phyloP scores from a whole-genome alignment of 2,888 invertebrate genomes.

The Tubulanus polymorphus region DNA sequence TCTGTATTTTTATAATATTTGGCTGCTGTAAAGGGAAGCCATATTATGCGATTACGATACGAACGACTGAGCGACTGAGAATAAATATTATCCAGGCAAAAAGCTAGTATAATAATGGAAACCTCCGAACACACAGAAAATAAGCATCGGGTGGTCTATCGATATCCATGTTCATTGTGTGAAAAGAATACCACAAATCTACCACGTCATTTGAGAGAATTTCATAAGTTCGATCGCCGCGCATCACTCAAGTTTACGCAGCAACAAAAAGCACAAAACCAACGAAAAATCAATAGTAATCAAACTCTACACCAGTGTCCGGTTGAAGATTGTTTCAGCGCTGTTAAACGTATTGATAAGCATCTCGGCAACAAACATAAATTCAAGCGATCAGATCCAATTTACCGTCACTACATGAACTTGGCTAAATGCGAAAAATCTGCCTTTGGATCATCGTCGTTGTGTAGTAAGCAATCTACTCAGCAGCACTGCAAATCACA shows the following conservation, averaged over 20 bases:
- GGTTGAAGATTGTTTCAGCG: slow-evolving; percentile 1
- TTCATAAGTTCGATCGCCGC: slow-evolving; percentile 4
- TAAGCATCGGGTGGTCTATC: slow-evolving; percentile 1
- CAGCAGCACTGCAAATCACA: slow-evolving; percentile 2
- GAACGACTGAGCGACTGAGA: too few relatives aligned
- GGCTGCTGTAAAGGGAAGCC: too few relatives aligned
- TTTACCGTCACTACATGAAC: slow-evolving; percentile 1
- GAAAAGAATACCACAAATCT: slow-evolving; percentile 1
- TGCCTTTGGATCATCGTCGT: neutral
- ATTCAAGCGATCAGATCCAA: slow-evolving; percentile 1
- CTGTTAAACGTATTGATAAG: slow-evolving; percentile 3
- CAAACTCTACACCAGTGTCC: slow-evolving; percentile 1
- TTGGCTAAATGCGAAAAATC: slow-evolving; percentile 1
- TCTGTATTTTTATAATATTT: too few relatives aligned
- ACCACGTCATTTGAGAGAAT: slow-evolving; percentile 3
- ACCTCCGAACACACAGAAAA: neutral
- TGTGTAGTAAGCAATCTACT: slow-evolving; percentile 2
- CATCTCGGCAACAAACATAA: slow-evolving; percentile 2
- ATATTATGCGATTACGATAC: too few relatives aligned
- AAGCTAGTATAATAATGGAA: slow-evolving; percentile 2
- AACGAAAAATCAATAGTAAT: slow-evolving; percentile 4
- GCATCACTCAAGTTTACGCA: slow-evolving; percentile 2
- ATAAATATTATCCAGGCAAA: slow-evolving; percentile 3
- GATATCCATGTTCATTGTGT: slow-evolving; percentile 3
- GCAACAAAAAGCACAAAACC: neutral